Base-by-base conservation (phyloP, 2,797 vertebrate species). In the Mus spretus region DNA sequence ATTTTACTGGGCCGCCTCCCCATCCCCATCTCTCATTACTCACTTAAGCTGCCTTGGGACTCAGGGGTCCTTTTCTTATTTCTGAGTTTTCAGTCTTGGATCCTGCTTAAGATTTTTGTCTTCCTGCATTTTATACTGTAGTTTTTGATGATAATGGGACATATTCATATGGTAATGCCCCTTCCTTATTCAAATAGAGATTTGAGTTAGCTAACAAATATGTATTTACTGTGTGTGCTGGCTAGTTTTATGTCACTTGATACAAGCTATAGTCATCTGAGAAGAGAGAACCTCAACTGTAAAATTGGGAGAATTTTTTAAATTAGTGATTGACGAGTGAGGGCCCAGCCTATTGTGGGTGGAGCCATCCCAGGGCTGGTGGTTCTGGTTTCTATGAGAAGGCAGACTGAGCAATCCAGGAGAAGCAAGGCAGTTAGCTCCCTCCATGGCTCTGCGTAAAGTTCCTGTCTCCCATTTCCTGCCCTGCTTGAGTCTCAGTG, bases 91-190 rank as follows among this genome's bases (percentile, higher is more conserved):
- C 72, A 61, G 22, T 89, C 47, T 67, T 77, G 17, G 53, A 24
- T 67, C 28, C 1, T 50, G 17, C 26, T 59, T 78, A 50, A 79
- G 85, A 78, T 37, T 67, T 86, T 65, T 92, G 78, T 53, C 57
- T 96, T 70, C 11, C 74, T 90, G n/a, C 67, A 74, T 74, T 83
- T 55, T 50, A 90, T 75, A 53, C n/a, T 34, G 24, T 74, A 67
- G 11, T 28, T 87, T 94, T 84, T 84, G 31, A 67, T 93, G 34
- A 6, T n/a, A 19, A 19, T 37, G 70, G 40, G 26, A 83, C 74
- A 93, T 59, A 89, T 13, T 70, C 70, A 47, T 3, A 5, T 28
- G 78, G 1, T n/a, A 47, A 59, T 34, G 67, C 7, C 28, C 19
- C 28, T 87, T 22, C 20, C 37, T 37, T 55, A 53, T 88, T 93